These are phyloP conservation scores for Proctacanthus coquilletti DNA, from an alignment of 1,140 invertebrate genomes.

Conservation along the genomic window DNA sequence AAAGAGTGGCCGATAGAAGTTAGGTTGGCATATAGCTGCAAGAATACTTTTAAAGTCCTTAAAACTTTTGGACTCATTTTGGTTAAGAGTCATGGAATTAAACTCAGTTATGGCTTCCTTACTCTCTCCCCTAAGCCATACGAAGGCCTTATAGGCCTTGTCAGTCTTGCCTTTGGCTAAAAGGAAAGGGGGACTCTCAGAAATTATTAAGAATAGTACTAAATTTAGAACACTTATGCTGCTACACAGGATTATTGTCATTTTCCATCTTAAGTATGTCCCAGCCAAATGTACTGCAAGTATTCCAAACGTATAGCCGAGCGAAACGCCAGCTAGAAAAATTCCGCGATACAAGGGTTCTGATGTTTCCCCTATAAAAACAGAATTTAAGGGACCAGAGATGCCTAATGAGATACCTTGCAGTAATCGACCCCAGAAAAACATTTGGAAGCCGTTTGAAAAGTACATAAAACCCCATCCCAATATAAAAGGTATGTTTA, in stretches of 20 bases:
- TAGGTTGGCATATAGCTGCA: slow-evolving; percentile 28
- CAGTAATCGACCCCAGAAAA: slow-evolving; percentile 49
- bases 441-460: slow-evolving; percentile 30
- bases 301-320: slow-evolving; percentile 39
- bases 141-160: slow-evolving; percentile 34
- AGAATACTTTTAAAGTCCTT: no score
- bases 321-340: slow-evolving; percentile 35
- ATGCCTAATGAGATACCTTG: slow-evolving; percentile 42
- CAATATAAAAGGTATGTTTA: slow-evolving; percentile 42
- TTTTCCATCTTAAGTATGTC: slow-evolving; percentile 41
- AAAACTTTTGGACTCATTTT: slow-evolving; percentile 11
- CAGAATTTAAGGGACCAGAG: slow-evolving; percentile 32
- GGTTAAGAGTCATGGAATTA: slow-evolving; percentile 23
- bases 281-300: slow-evolving; percentile 40
- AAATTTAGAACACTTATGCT: slow-evolving; percentile 31
- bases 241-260: slow-evolving; percentile 36
- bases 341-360: slow-evolving; percentile 39
- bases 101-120: slow-evolving; percentile 33
- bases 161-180: slow-evolving; percentile 35
- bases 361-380: slow-evolving; percentile 40
- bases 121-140: slow-evolving; percentile 35
- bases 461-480: slow-evolving; percentile 49
- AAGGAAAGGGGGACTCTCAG: slow-evolving; percentile 59
- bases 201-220: slow-evolving; percentile 34
- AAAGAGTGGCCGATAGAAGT: slow-evolving; percentile 39